A percentile compares a stretch with the other conserved stretches of the same genome.
Evolutionary conservation across 2,888 invertebrate genomes (phyloP).

Genomic region (Drosophila multiciliata): DNA sequence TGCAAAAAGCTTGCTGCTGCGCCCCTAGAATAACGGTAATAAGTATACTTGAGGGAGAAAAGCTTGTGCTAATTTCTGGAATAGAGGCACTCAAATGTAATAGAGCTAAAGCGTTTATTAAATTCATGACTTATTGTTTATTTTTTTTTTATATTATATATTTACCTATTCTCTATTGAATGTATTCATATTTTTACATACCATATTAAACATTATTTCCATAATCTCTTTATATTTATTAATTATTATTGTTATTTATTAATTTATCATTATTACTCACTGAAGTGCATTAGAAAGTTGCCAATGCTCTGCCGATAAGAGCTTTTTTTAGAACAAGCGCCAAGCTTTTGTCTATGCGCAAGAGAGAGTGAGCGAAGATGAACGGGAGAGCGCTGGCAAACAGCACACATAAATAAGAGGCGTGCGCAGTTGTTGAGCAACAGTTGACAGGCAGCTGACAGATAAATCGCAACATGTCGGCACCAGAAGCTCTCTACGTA

Average conservation of each 20-base stretch:
- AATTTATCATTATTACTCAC: background rate
- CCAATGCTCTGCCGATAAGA: background rate
- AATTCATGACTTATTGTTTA: background rate
- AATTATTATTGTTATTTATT: background rate
- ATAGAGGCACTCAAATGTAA: background rate
- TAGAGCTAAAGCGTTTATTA: background rate
- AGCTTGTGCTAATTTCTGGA: background rate
- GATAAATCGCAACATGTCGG: slow-evolving; percentile 53
- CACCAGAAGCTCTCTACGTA: slow-evolving; percentile 60
- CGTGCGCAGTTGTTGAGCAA: slow-evolving; percentile 34
- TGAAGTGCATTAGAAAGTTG: slow-evolving; percentile 12
- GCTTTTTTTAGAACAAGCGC: slow-evolving; percentile 23
- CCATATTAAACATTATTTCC: background rate
- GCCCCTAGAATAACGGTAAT: slow-evolving; percentile 28
- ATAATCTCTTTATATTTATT: background rate
- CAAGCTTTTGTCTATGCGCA: slow-evolving; percentile 20
- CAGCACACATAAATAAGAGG: slow-evolving; percentile 34
- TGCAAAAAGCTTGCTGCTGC: slow-evolving; percentile 56
- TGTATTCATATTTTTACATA: background rate
- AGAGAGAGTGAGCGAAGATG: background rate
- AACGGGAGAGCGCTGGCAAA: background rate
- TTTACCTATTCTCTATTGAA: too few relatives aligned
- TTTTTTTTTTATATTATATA: too few relatives aligned
- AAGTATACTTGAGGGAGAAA: slow-evolving; percentile 2
- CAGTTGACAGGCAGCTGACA: slow-evolving; percentile 49